Percentiles rank a stretch among this genome's conserved stretches.
Conservation (phyloP, 1,140 invertebrate genomes). For the Arion vulgaris region DNA sequence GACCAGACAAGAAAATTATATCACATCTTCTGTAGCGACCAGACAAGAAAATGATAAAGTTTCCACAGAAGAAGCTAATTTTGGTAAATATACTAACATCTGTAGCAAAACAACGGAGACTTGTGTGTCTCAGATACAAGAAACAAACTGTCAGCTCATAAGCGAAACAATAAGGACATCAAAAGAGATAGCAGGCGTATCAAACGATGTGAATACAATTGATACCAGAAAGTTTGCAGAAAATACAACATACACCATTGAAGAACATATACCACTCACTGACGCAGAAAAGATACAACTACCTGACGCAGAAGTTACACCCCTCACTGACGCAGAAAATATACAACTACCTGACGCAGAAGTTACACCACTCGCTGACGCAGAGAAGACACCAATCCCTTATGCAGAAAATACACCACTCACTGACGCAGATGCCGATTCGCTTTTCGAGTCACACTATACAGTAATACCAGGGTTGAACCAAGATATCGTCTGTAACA, state of each 20-base stretch:
- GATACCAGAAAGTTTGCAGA: too few relatives aligned
- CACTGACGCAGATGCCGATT: neutral
- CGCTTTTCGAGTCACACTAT: neutral
- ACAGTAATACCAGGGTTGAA: neutral
- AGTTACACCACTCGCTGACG: too few relatives aligned
- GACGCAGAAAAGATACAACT: too few relatives aligned
- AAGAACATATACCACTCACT: too few relatives aligned
- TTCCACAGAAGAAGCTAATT: neutral
- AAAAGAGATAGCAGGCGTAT: neutral
- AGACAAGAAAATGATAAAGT: neutral
- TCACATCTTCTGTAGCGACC: neutral
- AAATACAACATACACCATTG: too few relatives aligned
- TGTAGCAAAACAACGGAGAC: neutral
- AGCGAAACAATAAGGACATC: neutral
- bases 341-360: too few relatives aligned
- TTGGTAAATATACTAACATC: neutral
- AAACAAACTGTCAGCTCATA: neutral
- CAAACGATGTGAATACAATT: too few relatives aligned
- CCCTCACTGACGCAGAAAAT: too few relatives aligned
- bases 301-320: too few relatives aligned
- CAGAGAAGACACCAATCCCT: too few relatives aligned
- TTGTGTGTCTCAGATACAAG: neutral
- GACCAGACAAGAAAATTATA: neutral
- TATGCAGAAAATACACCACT: neutral
- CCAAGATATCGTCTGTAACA: neutral